Percentiles rank a stretch among this genome's conserved stretches.
Conservation (phyloP, 37 sponge, comb jelly and placozoan genomes). For the Mnemiopsis leidyi region DNA sequence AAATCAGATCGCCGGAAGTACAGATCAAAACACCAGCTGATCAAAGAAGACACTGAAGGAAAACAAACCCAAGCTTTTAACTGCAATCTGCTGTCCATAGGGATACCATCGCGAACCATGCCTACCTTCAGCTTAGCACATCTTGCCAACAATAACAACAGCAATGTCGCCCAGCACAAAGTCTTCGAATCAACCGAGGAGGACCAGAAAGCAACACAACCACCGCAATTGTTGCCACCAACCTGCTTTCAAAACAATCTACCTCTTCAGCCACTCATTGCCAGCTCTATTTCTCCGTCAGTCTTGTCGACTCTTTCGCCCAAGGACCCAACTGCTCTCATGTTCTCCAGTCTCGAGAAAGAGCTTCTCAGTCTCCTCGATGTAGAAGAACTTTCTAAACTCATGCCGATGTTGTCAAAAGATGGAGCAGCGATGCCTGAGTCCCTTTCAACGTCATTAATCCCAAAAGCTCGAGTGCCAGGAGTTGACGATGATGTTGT, state of each 20-base stretch:
- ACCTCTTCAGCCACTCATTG: background rate
- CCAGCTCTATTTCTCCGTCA: background rate
- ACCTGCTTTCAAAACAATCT: background rate
- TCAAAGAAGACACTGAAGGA: background rate
- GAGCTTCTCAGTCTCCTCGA: background rate
- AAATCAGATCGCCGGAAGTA: background rate
- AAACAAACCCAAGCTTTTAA: background rate
- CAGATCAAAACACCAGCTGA: background rate
- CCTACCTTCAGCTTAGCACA: constrained; percentile 18
- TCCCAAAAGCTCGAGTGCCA: no score
- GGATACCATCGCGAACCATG: background rate
- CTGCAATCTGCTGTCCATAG: background rate
- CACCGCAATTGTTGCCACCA: background rate
- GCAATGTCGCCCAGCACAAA: background rate
- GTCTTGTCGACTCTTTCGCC: background rate
- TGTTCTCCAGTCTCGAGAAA: background rate
- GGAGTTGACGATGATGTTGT: no score
- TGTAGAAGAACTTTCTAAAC: background rate
- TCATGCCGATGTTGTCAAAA: no score
- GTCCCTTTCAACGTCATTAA: no score
- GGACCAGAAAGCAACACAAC: background rate
- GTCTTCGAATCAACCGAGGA: background rate
- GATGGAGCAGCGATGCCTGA: no score
- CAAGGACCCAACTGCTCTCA: background rate
- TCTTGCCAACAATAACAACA: background rate